A percentile compares a stretch with the other conserved stretches of the same genome.
Conservation (phyloP, 1,140 invertebrate genomes). For the Bombus vancouverensis region DNA sequence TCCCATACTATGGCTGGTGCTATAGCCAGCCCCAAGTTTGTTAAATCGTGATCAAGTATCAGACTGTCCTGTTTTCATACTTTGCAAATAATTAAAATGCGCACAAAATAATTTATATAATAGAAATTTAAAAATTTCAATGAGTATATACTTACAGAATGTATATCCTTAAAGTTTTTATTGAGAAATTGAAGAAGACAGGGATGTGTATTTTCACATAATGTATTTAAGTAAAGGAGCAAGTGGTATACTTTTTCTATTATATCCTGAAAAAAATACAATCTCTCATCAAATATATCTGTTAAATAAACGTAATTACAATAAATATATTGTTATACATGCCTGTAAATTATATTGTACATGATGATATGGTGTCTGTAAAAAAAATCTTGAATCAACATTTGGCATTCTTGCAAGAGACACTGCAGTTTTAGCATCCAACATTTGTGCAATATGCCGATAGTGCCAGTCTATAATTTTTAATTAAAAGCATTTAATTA, state of each 20-base stretch:
- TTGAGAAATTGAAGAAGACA: slow-evolving; percentile 87
- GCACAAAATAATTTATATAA: slow-evolving; percentile 65
- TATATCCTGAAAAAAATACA: slow-evolving; percentile 71
- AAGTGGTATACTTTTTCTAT: slow-evolving; percentile 84
- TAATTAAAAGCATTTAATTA: neutral
- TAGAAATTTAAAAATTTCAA: neutral
- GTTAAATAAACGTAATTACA: neutral
- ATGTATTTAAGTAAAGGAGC: slow-evolving; percentile 81
- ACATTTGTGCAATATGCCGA: slow-evolving; percentile 85
- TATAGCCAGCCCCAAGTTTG: slow-evolving; percentile 80
- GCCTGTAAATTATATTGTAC: slow-evolving; percentile 79
- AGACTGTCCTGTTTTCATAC: slow-evolving; percentile 80
- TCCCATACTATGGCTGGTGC: slow-evolving; percentile 82
- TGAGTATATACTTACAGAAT: slow-evolving; percentile 71
- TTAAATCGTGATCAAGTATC: slow-evolving; percentile 85
- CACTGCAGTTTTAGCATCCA: slow-evolving; percentile 86
- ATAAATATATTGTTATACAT: slow-evolving; percentile 70
- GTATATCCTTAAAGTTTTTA: slow-evolving; percentile 85
- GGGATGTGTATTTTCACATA: slow-evolving; percentile 83
- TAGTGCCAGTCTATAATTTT: slow-evolving; percentile 84
- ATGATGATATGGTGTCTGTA: slow-evolving; percentile 85
- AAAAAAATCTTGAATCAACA: slow-evolving; percentile 85
- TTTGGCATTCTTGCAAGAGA: slow-evolving; percentile 84
- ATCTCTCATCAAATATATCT: slow-evolving; percentile 15
- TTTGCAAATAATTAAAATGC: slow-evolving; percentile 34